Base-by-base conservation (phyloP, 2,113 vertebrate genomes). In the Peromyscus leucopus region DNA sequence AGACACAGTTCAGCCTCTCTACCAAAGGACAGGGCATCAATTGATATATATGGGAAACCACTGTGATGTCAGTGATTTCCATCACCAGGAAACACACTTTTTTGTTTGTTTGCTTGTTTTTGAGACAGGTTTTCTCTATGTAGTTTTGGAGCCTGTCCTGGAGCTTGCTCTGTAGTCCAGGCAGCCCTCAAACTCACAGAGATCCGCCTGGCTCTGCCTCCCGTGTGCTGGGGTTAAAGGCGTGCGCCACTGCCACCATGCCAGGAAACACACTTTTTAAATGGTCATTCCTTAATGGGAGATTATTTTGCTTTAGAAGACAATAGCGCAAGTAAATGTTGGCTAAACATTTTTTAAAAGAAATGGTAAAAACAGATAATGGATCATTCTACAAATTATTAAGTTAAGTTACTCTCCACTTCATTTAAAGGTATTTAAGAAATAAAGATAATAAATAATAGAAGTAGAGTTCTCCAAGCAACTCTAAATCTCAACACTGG, bases 241-340 rank as follows among this genome's bases (percentile, higher is more conserved):
- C 51, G 1, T 51, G 51, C 51, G 1, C 51, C 51, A 51, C 51
- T 9, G 8, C 51, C 51, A 1, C 51, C 51, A 10, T 9, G 51
- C 51, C 12, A 24, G 4, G 12, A 57, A 96, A 36, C 5, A 39
- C 72, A 46, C 46, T 86, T 95, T 96, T 84, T 74, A 69, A 93
- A 93, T 83, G 48, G 9, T 83, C 19, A 69, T 71, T 16, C 3
- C 91, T 89, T 96, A 87, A 95, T 86, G 46, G 24, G 10, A 28
- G 79, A 88, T 95, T 97, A 71, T 96, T 87, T 94, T 48, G 74
- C 39, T 97, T 21, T 46, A 90, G 55, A 26, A n/a, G 88, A 63
- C 31, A 96, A 67, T 6, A 92, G 5, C 28, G 22, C 16, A 36
- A 83, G 36, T 59, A 59, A 83, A 57, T 19, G 15, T 94, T 86